Evolutionary conservation across 2,888 invertebrate genomes (phyloP), one percentile per base, ranked within the genome.

Genomic region (Hyposoter didymator): DNA sequence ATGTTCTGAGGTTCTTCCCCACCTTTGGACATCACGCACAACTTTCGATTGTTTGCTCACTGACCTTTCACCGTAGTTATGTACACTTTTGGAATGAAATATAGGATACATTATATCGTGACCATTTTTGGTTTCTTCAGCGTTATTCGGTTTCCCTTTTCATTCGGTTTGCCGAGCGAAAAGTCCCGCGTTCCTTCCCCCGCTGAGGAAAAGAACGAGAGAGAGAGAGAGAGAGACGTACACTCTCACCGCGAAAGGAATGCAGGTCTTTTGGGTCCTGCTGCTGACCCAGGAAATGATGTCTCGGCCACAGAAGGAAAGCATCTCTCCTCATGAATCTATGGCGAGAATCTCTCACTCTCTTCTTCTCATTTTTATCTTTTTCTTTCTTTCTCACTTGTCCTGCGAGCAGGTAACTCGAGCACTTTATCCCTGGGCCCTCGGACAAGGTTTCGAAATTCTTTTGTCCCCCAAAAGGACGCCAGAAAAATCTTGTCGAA

Each of bases 301-400:
- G 85, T 82, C 75, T 73, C 73, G 84, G 88, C 89, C 89, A 84
- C 89, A 89, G 86, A 87, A 89, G 86, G 85, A 76, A 86, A 83
- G 80, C 84, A 84, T 83, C 80, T 80, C 76, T 82, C 75, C 66
- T 39, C 55, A 47, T 64, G 74, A 66, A 84, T 86, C 81, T 69
- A 69, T 43, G 28, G 47, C 62, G 49, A 74, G 78, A 76, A 78
- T 82, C n/a, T 69, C 43, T 82, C 72, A 0, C 75, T 47, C 62
- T 35, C 59, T 55, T 62, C 14, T 17, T 47, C 45, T 64, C 32
- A 14, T 75, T 47, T 32, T 32, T 45, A 43, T 74, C 74, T 62
- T n/a, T 74, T n/a, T 39, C 67, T 59, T 45, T 17, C 43, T 45
- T 45, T 32, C 28, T 52, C 47, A 8, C 14, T 81, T 69, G 78